Evolutionary conservation across 2,797 vertebrate genomes (phyloP), one percentile per base, ranked within the genome.

Genomic region (Prionace glauca): DNA sequence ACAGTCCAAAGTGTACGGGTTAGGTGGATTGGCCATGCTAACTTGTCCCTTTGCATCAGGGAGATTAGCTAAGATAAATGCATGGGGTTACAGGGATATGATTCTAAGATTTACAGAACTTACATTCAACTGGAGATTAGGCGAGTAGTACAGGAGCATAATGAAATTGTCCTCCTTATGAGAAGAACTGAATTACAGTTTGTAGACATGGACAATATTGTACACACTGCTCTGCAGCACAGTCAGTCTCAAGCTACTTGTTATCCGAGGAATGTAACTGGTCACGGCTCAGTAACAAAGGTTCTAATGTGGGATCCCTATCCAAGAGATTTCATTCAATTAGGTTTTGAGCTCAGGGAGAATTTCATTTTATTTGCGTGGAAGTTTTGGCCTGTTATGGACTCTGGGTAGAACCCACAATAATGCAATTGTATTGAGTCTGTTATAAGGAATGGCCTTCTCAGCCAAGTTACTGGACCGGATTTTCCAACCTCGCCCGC

Each of bases 181-280:
- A 65, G 18, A 32, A 88, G 86, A 60, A 56, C 9, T 26, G 87
- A 62, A 88, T 62, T 88, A 26, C 14, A 62, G 32, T 26, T 18
- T 92, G 14, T 32, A 67, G 65, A 36, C 32, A n/a, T 45, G 4
- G n/a, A 7, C 32, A 36, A 67, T 22, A 7, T 36, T 10, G 62
- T n/a, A 26, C 62, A 67, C 62, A 67, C 2, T 62, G 88, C 16
- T 91, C 56, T 62, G 18, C 60, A 56, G 45, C 86, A 12, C 1
- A 32, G 29, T 62, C 56, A 5, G 1, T 67, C 62, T 24, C 32
- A 7, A 41, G n/a, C 62, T 10, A 18, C 22, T 22, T 92, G 20
- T 69, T 41, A 92, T 92, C 90, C 41, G 26, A 69, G 62, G 62
- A 92, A 92, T 92, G 62, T 92, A 92, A 92, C 62, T 67, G 65